Percentiles rank a stretch among this genome's conserved stretches.
Evolutionary conservation across 2,797 vertebrate genomes (phyloP).

Genomic region (Prionace glauca): DNA sequence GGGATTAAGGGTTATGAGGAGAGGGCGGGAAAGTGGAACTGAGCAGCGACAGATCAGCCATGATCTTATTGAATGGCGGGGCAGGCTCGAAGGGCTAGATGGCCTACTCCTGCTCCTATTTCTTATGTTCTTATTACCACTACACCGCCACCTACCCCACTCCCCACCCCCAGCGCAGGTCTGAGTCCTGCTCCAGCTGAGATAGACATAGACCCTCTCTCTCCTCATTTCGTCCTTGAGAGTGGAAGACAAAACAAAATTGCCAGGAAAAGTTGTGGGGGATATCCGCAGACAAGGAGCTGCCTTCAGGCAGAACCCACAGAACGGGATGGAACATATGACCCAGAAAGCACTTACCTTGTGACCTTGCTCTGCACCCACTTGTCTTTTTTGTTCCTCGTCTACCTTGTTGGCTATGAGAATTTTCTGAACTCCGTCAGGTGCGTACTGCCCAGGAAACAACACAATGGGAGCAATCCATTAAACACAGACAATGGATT

Average conservation of each 20-base stretch:
- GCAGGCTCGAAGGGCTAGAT: too few species aligned
- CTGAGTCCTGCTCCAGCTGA: too few species aligned
- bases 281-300: not conserved
- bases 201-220: too few species aligned
- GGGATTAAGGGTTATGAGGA: too few species aligned
- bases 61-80: too few species aligned
- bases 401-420: slow-evolving; percentile 87
- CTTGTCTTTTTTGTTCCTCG: slow-evolving; percentile 73
- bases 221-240: not conserved
- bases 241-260: not conserved
- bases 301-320: not conserved
- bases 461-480: not conserved
- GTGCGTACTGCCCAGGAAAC: slow-evolving; percentile 60
- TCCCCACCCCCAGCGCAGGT: too few species aligned
- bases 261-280: not conserved
- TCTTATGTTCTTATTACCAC: too few species aligned
- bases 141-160: too few species aligned
- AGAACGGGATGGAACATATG: not conserved
- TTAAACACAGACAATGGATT: not conserved
- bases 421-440: slow-evolving; percentile 77
- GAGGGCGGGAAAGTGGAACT: too few species aligned
- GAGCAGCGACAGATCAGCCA: too few species aligned
- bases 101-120: too few species aligned
- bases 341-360: slow-evolving; percentile 62
- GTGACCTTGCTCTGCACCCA: slow-evolving; percentile 74